A percentile compares a stretch with the other conserved stretches of the same genome.
Conservation (phyloP, 2,113 vertebrate genomes). For the Shinisaurus crocodilurus region DNA sequence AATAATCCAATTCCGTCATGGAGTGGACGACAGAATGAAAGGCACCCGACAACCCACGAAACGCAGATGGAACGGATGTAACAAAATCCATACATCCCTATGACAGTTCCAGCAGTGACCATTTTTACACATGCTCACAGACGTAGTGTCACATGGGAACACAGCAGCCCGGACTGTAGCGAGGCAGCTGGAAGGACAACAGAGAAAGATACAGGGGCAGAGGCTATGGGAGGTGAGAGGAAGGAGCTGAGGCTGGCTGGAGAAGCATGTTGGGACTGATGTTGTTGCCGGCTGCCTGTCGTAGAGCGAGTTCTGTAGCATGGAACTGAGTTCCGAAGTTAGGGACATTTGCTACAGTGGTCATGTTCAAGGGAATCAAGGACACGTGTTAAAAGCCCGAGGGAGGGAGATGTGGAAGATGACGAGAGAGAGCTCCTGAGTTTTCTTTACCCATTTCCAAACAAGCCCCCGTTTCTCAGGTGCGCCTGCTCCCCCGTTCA, state of each 20-base stretch:
- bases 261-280: no score
- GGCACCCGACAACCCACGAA: no score
- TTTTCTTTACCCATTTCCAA: slow-evolving; percentile 33
- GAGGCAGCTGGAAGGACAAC: background rate
- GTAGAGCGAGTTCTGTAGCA: no score
- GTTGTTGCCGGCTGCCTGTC: no score
- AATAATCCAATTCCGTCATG: no score
- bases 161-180: no score
- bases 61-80: no score
- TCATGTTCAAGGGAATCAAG: background rate
- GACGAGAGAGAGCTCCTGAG: slow-evolving; percentile 20
- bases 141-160: background rate
- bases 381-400: background rate
- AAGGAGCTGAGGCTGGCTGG: background rate
- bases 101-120: background rate
- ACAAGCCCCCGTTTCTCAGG: slow-evolving; percentile 50
- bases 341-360: background rate
- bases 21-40: no score
- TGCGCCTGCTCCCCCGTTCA: slow-evolving; percentile 69
- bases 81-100: no score
- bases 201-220: background rate
- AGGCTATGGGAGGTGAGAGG: background rate
- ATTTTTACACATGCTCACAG: background rate
- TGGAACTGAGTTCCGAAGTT: background rate
- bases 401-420: slow-evolving; percentile 45